Evolutionary conservation across 2,888 invertebrate species (phyloP), one percentile per base, ranked within the genome.

Genomic region (Phyllotreta striolata): DNA sequence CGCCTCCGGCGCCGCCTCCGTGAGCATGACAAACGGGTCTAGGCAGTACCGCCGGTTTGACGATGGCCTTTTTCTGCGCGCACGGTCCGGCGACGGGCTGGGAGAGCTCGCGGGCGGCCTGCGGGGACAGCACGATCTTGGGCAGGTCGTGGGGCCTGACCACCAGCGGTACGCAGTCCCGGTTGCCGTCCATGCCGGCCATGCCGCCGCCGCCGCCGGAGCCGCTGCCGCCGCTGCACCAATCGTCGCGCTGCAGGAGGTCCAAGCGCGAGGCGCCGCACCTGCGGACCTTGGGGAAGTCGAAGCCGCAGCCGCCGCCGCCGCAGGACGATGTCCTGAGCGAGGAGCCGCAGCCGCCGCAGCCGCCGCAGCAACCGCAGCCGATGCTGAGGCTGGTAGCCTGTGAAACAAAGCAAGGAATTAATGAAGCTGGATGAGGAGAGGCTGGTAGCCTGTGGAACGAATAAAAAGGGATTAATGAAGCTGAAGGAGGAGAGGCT

Each of bases 31-130:
- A 79, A 0, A 70, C 67, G 10, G 79, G 80, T 67, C 72, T 75
- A 1, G 80, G 79, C 12, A 80, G 70, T 3, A 76, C 57, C 3
- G 81, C 81, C 3, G 81, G 80, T 46, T 76, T 76, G 0, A 81
- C 79, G 35, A 80, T 76, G 43, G 77, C 76, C 56, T 73, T 75
- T 46, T 73, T 76, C 66, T 77, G 74, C 9, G 72, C 72, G 65
- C 79, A 79, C 3, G 78, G 73, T 49, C 78, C 77, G 3, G 75
- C 73, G 1, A 78, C 66, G 2, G 80, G 78, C 49, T 38, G 10
- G 8, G 37, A 8, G 2, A 60, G 44, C 14, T 69, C 69, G 24
- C 76, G 58, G 56, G 64, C 66, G 41, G 59, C 39, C 55, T 40
- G 40, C 13, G 67, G 52, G 1, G 66, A 52, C 5, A 67, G 3